Evolutionary conservation across 2,113 vertebrate genomes (phyloP).

Genomic region (Ageneiosus marmoratus): DNA sequence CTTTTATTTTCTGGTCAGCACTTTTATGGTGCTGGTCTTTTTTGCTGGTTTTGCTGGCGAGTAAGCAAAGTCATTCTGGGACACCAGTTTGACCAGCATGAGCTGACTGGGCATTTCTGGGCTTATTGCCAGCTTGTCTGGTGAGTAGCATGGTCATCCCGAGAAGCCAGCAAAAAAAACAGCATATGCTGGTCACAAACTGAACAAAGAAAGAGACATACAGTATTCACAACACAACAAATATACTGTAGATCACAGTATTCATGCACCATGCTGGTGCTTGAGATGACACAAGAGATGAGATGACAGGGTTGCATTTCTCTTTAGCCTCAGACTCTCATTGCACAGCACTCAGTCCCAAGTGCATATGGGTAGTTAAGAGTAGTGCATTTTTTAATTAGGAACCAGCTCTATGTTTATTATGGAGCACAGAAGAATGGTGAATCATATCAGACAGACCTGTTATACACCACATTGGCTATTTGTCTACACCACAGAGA

Average conservation of each 20-base stretch:
- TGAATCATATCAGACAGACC: too few relatives aligned
- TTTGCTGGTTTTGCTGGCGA: not conserved
- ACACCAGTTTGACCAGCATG: not conserved
- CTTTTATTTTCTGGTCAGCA: not conserved
- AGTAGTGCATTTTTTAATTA: not conserved
- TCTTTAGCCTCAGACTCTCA: not conserved
- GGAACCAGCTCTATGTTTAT: not conserved
- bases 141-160: not conserved
- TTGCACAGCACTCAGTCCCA: not conserved
- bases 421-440: not conserved
- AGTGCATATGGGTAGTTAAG: not conserved
- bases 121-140: not conserved
- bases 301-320: not conserved
- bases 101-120: not conserved
- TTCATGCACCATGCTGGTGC: not conserved
- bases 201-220: not conserved
- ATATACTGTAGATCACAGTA: not conserved
- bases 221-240: not conserved
- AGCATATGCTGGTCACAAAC: not conserved
- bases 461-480: too few relatives aligned
- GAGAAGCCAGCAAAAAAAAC: not conserved
- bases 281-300: not conserved
- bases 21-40: not conserved
- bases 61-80: not conserved
- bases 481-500: too few relatives aligned